Conservation (phyloP, 2,797 vertebrate species). For the Gymnocypris eckloni region DNA sequence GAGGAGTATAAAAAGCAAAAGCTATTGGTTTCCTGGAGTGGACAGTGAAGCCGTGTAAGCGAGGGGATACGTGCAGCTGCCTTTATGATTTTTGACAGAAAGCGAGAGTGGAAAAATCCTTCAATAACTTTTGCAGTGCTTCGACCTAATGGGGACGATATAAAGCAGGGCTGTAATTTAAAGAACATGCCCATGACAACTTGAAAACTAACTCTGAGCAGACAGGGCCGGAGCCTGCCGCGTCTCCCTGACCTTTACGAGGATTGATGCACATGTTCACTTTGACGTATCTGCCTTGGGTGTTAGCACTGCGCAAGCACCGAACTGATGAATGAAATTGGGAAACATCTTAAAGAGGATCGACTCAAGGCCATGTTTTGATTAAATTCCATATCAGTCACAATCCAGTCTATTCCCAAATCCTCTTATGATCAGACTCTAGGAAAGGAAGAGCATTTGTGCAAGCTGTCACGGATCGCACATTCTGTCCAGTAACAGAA, state of each 20-base stretch:
- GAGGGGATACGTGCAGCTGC: not conserved
- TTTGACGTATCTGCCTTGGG: slow-evolving; percentile 61
- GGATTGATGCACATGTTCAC: slow-evolving; percentile 59
- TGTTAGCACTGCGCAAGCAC: slow-evolving; percentile 46
- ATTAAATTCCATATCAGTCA: slow-evolving; percentile 25
- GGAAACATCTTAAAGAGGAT: slow-evolving; percentile 50
- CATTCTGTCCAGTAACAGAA: slow-evolving; percentile 49
- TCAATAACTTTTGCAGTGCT: not conserved
- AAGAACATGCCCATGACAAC: slow-evolving; percentile 48
- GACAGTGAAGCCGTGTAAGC: not conserved
- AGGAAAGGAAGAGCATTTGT: slow-evolving; percentile 11
- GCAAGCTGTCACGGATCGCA: slow-evolving; percentile 4
- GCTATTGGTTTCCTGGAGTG: slow-evolving; percentile 29
- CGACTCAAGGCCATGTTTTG: slow-evolving; percentile 28
- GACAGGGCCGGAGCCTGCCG: slow-evolving; percentile 58
- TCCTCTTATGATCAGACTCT: not conserved
- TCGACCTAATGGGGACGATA: slow-evolving; percentile 23
- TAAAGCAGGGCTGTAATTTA: slow-evolving; percentile 57
- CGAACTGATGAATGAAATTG: slow-evolving; percentile 54
- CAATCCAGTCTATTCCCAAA: not conserved
- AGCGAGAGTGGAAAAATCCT: slow-evolving; percentile 5
- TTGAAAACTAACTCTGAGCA: slow-evolving; percentile 57
- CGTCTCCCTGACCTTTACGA: slow-evolving; percentile 66
- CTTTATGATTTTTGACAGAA: slow-evolving; percentile 40
- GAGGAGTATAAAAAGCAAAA: slow-evolving; percentile 23